Evolutionary conservation across 2,113 vertebrate genomes (phyloP).

Genomic region (Octodon degus): DNA sequence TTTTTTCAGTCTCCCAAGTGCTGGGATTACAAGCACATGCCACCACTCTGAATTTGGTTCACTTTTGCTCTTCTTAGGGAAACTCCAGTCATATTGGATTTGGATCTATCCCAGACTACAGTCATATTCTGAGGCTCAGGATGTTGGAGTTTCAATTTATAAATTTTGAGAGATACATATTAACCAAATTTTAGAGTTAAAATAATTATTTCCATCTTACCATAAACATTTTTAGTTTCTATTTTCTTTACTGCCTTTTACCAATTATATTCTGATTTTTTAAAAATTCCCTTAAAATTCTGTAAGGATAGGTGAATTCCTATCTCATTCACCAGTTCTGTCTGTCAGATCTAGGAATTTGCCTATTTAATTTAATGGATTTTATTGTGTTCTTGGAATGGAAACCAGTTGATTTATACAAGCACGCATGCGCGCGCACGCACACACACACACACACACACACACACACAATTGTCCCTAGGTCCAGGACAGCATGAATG

Average conservation of each 20-base stretch:
- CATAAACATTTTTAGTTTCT: neutral
- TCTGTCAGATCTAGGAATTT: constrained; percentile 20
- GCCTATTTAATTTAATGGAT: neutral
- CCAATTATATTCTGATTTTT: neutral
- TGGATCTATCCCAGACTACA: neutral
- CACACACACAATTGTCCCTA: neutral
- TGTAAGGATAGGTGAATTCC: neutral
- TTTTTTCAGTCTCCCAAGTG: too few relatives aligned
- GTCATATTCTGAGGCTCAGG: neutral
- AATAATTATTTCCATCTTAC: neutral
- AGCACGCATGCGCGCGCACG: neutral
- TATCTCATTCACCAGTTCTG: neutral
- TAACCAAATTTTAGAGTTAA: constrained; percentile 7
- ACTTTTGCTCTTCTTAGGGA: neutral
- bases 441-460: neutral
- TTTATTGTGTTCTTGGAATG: neutral
- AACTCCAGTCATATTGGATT: neutral
- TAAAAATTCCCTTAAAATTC: neutral
- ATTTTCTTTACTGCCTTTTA: constrained; percentile 1
- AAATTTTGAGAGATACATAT: neutral
- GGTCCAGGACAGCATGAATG: neutral
- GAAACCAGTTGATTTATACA: neutral
- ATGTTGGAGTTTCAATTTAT: neutral
- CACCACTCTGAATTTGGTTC: neutral
- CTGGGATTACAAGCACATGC: too few relatives aligned